Conservation (phyloP, 2,797 vertebrate genomes). For the Danio kyathit region DNA sequence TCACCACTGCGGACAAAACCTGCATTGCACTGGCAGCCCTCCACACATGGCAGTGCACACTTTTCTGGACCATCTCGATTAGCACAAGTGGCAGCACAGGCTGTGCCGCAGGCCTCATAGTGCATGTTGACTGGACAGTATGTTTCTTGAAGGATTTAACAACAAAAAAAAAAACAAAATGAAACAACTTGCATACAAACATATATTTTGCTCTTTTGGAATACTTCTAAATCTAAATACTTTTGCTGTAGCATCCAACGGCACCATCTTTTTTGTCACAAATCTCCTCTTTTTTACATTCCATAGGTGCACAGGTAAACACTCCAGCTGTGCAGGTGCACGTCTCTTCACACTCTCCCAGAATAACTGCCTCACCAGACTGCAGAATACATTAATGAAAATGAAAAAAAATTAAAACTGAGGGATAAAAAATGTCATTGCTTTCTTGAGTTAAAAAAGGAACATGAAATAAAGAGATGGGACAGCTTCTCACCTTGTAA, state of each 20-base stretch:
- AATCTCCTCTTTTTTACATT: slow-evolving; percentile 61
- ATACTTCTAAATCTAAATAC: too few species aligned
- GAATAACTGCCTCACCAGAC: slow-evolving; percentile 65
- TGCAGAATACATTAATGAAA: slow-evolving; percentile 47
- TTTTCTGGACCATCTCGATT: not conserved
- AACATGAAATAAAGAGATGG: not conserved
- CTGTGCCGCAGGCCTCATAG: slow-evolving; percentile 74
- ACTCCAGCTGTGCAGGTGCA: slow-evolving; percentile 69
- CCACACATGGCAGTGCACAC: slow-evolving; percentile 58
- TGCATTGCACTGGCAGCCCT: slow-evolving; percentile 66
- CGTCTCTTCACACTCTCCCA: slow-evolving; percentile 65
- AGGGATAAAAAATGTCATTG: not conserved
- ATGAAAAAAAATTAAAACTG: too few species aligned
- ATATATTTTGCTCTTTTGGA: too few species aligned
- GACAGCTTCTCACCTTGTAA: slow-evolving; percentile 61
- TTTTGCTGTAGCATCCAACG: slow-evolving; percentile 61
- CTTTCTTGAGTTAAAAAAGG: too few species aligned
- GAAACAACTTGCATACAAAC: too few species aligned
- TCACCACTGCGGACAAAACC: slow-evolving; percentile 63
- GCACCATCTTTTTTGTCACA: slow-evolving; percentile 66
- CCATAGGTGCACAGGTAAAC: slow-evolving; percentile 65
- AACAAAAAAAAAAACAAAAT: not conserved
- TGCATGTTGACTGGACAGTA: slow-evolving; percentile 76
- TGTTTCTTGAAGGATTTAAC: not conserved
- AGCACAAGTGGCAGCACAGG: slow-evolving; percentile 72